Percentiles rank a stretch among this genome's conserved stretches.
Evolutionary conservation across 2,888 invertebrate genomes (phyloP).

Genomic region (Eupithecia abbreviata): DNA sequence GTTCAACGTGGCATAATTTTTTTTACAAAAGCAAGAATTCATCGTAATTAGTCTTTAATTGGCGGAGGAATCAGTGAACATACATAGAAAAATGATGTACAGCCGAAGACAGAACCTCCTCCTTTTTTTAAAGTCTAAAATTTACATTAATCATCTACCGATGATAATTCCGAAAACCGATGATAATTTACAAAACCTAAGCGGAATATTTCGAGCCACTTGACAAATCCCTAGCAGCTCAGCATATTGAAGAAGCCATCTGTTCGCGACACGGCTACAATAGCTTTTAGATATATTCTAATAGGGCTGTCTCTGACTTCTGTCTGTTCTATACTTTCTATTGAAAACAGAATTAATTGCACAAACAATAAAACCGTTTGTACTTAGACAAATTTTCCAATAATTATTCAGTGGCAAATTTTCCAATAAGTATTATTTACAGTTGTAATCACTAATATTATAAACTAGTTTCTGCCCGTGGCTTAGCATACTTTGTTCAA

Average conservation of each 20-base stretch:
- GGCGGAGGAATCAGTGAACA: neutral
- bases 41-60: neutral
- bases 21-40: neutral
- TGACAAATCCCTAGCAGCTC: neutral
- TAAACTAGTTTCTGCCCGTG: too few relatives aligned
- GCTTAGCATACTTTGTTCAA: too few relatives aligned
- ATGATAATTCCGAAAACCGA: neutral
- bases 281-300: slow-evolving; percentile 17
- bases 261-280: slow-evolving; percentile 46
- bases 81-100: neutral
- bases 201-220: neutral
- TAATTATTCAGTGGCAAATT: neutral
- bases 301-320: slow-evolving; percentile 1
- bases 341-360: neutral
- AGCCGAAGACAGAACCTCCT: neutral
- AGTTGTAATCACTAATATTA: neutral
- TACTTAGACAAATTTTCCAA: neutral
- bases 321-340: neutral
- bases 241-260: slow-evolving; percentile 29
- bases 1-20: neutral
- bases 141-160: neutral
- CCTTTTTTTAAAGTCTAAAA: neutral
- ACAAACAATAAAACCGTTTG: neutral
- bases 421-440: neutral
- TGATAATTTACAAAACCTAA: neutral